phyloP scores from a whole-genome alignment of 2,797 vertebrate genomes.

The Coregonus suidteri region DNA sequence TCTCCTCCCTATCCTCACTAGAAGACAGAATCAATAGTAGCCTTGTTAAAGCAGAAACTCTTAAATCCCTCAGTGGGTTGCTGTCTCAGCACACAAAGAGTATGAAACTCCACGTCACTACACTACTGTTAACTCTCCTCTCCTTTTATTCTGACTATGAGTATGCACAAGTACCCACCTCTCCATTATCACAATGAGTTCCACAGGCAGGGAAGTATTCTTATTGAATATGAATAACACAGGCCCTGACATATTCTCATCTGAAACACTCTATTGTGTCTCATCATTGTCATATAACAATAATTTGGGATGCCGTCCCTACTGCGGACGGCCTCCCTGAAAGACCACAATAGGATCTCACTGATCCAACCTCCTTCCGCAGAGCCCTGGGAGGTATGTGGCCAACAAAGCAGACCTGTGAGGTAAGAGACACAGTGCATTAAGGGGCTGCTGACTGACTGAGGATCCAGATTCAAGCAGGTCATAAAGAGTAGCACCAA shows the following conservation, averaged over 20 bases:
- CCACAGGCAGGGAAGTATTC: neutral
- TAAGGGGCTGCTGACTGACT: constrained; percentile 36
- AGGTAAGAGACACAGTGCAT: constrained; percentile 44
- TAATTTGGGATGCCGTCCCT: constrained; percentile 19
- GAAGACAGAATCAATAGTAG: neutral
- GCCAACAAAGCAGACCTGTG: constrained; percentile 51
- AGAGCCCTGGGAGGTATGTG: constrained; percentile 45
- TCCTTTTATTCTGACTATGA: no score
- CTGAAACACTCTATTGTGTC: constrained; percentile 19
- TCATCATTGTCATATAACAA: constrained; percentile 35
- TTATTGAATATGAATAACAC: constrained; percentile 3
- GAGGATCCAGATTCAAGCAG: constrained; percentile 42
- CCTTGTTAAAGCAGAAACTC: neutral
- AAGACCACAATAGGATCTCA: constrained; percentile 35
- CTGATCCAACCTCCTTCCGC: constrained; percentile 56
- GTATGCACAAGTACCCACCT: no score
- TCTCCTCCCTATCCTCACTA: neutral
- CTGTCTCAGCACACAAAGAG: neutral
- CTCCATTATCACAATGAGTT: neutral
- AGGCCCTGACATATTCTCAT: neutral
- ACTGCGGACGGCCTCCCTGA: constrained; percentile 1
- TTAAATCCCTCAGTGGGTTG: no score
- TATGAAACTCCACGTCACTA: neutral
- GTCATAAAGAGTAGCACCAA: no score
- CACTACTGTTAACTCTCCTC: neutral